Base-by-base conservation (phyloP, 2,797 vertebrate genomes). In the Crypturellus tataupa region DNA sequence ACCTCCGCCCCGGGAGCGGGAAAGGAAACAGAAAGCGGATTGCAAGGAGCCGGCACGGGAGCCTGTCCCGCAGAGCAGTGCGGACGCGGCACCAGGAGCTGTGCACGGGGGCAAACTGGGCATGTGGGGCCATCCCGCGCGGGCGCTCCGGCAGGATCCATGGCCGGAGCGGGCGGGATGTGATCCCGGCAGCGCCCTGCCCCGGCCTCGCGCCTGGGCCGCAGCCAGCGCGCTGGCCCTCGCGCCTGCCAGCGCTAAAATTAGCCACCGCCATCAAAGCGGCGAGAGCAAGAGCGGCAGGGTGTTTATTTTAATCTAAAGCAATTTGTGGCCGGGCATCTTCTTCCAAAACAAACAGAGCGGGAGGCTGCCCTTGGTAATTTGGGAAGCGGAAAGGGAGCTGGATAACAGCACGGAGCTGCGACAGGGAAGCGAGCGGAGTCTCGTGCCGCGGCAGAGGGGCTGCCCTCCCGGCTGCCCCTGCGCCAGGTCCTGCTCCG, bases 341-440 rank as follows among this genome's bases (percentile, higher is more conserved):
- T 92, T 93, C 56, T 91, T 96, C 89, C 96, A 95, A 95, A 60
- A 83, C 85, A 94, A 94, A 95, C 91, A 95, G 72, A 75, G 35
- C 60, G 39, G 51, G 46, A 81, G 82, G 63, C 77, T 29, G 27
- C 42, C 70, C 4, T 0, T 56, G 81, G 87, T 94, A 93, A 87
- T 91, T 76, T 56, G 80, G 83, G 86, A 94, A 92, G 76, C 69
- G 44, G 75, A 63, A 96, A 92, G 85, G 46, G 85, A 94, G 89
- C 78, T 81, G 71, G 95, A 96, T 82, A 76, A 87, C 95, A 93
- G 47, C 65, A 19, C 25, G 78, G 65, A 78, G 6, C 46, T 90
- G 73, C 87, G 78, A 77, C 77, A 65, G 71, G 82, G 93, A 94
- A 95, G 88, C 89, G 67, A 83, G 58, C 7, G 1, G 53, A 11